Conservation (phyloP, 2,797 vertebrate species). For the Serranus cabrilla region DNA sequence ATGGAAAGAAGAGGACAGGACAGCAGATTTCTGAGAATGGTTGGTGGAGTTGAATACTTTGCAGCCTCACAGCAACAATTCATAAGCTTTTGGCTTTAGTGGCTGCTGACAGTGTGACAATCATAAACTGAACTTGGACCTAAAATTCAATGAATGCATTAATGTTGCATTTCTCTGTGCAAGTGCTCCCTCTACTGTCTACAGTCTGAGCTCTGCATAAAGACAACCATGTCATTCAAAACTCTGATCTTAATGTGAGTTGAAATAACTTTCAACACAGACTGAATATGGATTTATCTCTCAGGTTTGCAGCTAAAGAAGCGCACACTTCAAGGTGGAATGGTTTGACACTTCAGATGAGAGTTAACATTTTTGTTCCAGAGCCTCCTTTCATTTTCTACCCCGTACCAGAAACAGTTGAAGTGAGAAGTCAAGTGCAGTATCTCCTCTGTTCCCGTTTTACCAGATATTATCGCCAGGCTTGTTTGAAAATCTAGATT, state of each 20-base stretch:
- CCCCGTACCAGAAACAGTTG: neutral
- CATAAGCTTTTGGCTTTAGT: neutral
- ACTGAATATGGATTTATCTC: neutral
- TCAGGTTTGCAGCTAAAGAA: conserved; percentile 1
- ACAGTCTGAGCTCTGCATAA: conserved; percentile 5
- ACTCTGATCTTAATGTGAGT: neutral
- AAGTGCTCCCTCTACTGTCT: conserved; percentile 3
- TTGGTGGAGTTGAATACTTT: neutral
- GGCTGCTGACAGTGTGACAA: conserved; percentile 51
- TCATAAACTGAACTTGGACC: conserved; percentile 47
- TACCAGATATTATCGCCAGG: neutral
- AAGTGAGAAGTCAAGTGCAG: neutral
- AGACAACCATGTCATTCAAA: neutral
- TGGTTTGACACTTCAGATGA: conserved; percentile 2
- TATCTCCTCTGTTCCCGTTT: neutral
- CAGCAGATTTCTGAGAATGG: neutral
- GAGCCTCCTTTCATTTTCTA: neutral
- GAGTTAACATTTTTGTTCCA: neutral
- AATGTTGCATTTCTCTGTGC: neutral
- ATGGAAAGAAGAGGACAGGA: neutral
- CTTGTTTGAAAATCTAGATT: conserved; percentile 18
- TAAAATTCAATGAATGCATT: conserved; percentile 14
- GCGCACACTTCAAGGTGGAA: neutral
- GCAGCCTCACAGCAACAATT: neutral
- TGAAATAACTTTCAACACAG: neutral